These are phyloP conservation scores for Zaprionus inermis DNA, from an alignment of 1,140 invertebrate genomes.

Conservation along the genomic window DNA sequence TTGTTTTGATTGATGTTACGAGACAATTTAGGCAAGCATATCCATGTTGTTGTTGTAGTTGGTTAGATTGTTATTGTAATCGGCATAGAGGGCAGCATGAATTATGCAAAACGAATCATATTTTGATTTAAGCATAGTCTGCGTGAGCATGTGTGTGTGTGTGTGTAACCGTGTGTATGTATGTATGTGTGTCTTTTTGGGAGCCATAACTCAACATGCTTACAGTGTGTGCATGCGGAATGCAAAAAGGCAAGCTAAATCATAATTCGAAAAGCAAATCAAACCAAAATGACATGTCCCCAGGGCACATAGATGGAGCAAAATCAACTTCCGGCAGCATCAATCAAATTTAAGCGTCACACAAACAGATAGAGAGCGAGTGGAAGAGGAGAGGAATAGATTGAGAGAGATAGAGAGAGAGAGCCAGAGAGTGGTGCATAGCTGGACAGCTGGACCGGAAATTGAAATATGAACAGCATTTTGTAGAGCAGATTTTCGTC, in stretches of 20 bases:
- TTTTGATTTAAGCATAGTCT: slow-evolving; percentile 36
- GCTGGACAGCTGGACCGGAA: slow-evolving; percentile 61
- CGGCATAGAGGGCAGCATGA: slow-evolving; percentile 31
- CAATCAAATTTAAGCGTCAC: slow-evolving; percentile 65
- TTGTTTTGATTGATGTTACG: slow-evolving; percentile 36
- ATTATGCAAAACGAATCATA: slow-evolving; percentile 47
- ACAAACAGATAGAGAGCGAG: slow-evolving; percentile 25
- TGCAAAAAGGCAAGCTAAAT: slow-evolving; percentile 31
- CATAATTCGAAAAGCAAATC: slow-evolving; percentile 40
- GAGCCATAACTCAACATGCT: slow-evolving; percentile 46
- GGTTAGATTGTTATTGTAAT: slow-evolving; percentile 48
- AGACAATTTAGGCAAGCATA: slow-evolving; percentile 46
- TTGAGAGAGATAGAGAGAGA: background rate
- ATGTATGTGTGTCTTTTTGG: slow-evolving; percentile 40
- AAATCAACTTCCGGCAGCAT: slow-evolving; percentile 68
- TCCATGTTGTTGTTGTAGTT: slow-evolving; percentile 20
- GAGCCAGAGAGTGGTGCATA: slow-evolving; percentile 7
- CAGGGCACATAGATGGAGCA: slow-evolving; percentile 18
- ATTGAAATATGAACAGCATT: slow-evolving; percentile 75
- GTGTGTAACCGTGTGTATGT: slow-evolving; percentile 11
- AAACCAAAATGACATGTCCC: slow-evolving; percentile 45
- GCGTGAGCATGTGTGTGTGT: slow-evolving; percentile 27
- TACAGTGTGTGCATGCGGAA: slow-evolving; percentile 23
- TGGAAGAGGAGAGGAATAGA: slow-evolving; percentile 3
- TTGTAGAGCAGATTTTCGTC: slow-evolving; percentile 37